Evolutionary conservation across 2,797 vertebrate species (phyloP).

Genomic region (Lycodopsis pacificus): DNA sequence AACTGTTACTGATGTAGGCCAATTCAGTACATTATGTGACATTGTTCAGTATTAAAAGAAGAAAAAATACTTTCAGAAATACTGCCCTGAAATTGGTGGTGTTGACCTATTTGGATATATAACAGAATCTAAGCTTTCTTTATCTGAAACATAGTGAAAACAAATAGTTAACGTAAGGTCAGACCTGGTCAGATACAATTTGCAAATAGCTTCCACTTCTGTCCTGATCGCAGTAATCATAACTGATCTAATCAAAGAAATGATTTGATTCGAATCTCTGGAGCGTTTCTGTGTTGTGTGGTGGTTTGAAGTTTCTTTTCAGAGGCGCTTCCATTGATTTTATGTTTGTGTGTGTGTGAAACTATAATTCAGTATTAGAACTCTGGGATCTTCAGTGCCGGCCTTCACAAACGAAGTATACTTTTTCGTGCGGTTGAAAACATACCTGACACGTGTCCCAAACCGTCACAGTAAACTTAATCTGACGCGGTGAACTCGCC

Average conservation of each 20-base stretch:
- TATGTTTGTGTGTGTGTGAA: background rate
- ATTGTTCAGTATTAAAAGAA: background rate
- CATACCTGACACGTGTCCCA: constrained; percentile 38
- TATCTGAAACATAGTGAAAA: background rate
- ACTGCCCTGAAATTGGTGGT: background rate
- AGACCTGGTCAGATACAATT: background rate
- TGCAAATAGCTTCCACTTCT: background rate
- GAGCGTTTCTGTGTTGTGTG: background rate
- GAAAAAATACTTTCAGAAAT: background rate
- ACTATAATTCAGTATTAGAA: constrained; percentile 20
- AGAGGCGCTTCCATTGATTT: background rate
- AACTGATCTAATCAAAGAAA: background rate
- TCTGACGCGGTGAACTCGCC: constrained; percentile 23
- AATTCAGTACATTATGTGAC: background rate
- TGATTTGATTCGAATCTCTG: background rate
- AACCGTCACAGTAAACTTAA: constrained; percentile 40
- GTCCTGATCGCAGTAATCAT: background rate
- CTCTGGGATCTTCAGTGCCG: background rate
- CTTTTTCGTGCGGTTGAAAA: constrained; percentile 23
- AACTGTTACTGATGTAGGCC: too few relatives aligned
- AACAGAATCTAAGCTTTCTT: background rate
- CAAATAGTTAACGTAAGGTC: background rate
- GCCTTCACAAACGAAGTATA: background rate
- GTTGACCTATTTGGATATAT: background rate
- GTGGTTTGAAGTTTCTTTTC: background rate